Evolutionary conservation across 2,888 invertebrate genomes (phyloP).

Genomic region (Mongoloraphidia duomilia): DNA sequence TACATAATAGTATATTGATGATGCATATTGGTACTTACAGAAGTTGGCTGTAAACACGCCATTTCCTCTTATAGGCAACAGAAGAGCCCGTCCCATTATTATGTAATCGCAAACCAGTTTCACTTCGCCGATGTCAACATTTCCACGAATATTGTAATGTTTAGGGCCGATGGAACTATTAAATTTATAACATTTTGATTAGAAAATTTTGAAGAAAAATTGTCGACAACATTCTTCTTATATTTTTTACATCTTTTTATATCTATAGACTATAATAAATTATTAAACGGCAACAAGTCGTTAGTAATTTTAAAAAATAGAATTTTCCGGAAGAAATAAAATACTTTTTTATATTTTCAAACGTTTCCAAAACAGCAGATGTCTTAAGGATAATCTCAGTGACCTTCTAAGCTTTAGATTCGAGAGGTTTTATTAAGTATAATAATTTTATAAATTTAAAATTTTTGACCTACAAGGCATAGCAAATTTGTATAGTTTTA

Average conservation of each 20-base stretch:
- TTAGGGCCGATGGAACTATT: background rate
- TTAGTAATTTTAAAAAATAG: too few species aligned
- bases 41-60: slow-evolving; percentile 43
- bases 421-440: too few species aligned
- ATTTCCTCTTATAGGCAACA: slow-evolving; percentile 40
- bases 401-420: too few species aligned
- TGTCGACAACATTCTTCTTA: background rate
- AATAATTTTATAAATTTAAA: too few species aligned
- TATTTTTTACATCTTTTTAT: background rate
- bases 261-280: too few species aligned
- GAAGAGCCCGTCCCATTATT: slow-evolving; percentile 37
- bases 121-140: slow-evolving; percentile 26
- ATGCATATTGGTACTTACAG: slow-evolving; percentile 30
- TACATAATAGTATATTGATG: background rate
- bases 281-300: too few species aligned
- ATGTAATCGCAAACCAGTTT: slow-evolving; percentile 33
- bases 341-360: too few species aligned
- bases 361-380: too few species aligned
- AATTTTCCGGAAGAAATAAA: too few species aligned
- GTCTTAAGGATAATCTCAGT: too few species aligned
- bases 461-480: too few species aligned
- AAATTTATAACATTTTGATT: background rate
- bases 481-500: too few species aligned
- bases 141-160: background rate
- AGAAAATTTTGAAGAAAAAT: background rate